A percentile compares a stretch with the other conserved stretches of the same genome.
Evolutionary conservation across 2,888 invertebrate genomes (phyloP).

Genomic region (Prenolepis imparis): DNA sequence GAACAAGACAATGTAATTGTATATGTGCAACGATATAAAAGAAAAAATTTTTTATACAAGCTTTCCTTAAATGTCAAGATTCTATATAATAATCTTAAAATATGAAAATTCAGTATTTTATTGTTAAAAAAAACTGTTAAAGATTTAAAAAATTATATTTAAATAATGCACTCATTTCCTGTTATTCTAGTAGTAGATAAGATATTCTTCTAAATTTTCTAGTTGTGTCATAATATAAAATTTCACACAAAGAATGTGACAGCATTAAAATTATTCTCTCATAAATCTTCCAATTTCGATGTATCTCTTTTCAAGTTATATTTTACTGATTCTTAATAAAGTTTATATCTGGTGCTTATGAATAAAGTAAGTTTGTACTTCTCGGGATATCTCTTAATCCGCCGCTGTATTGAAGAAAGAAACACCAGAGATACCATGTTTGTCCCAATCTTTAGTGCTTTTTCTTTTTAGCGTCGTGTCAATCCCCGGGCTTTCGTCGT

Average conservation of each 20-base stretch:
- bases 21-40: not conserved
- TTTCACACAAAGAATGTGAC: not conserved
- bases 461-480: slow-evolving; percentile 49
- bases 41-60: not conserved
- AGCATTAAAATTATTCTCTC: not conserved
- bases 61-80: not conserved
- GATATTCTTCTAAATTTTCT: not conserved
- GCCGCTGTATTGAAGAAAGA: slow-evolving; percentile 15
- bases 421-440: slow-evolving; percentile 53
- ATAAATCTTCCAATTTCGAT: not conserved
- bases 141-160: not conserved
- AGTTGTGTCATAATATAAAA: not conserved
- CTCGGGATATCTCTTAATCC: not conserved
- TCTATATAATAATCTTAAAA: not conserved
- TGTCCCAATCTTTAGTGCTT: slow-evolving; percentile 56
- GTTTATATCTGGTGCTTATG: slow-evolving; percentile 4
- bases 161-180: not conserved
- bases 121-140: not conserved
- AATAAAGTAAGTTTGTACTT: not conserved
- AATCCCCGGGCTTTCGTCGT: slow-evolving; percentile 51
- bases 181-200: not conserved
- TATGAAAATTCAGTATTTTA: not conserved
- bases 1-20: not conserved
- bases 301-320: not conserved
- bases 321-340: not conserved